Base-by-base conservation (phyloP, 2,888 invertebrate species). In the Leptodirus hochenwartii region DNA sequence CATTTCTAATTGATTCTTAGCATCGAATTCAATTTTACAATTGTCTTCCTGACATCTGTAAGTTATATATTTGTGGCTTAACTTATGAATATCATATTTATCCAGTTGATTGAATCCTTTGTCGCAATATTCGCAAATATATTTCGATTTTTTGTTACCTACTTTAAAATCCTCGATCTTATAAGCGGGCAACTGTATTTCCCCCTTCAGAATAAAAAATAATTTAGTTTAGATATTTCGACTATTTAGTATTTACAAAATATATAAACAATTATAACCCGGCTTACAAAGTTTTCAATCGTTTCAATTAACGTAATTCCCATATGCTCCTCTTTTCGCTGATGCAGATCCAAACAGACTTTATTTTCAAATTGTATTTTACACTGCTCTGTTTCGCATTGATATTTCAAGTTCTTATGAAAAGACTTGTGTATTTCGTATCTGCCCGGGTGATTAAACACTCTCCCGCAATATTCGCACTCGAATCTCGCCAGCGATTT, bases 401-500 rank as follows among this genome's bases (percentile, higher is more conserved):
- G 65, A 47, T 66, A 73, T 29, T 56, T 53, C 10, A 68, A 61
- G 10, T 62, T 63, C 33, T 69, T 69, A 47, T 77, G 77, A 27
- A 59, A 59, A 25, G 64, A 61, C 32, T 66, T 56, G 44, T 72
- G 71, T 4, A 64, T 30, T 36, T 51, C 52, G 29, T 59, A 62
- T 40, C 60, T 50, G 15, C 59, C 60, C 28, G 55, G 51, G 43
- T 65, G 62, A 15, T 56, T 44, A 40, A 66, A 66, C 32, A 57
- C 55, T 37, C 58, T 53, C 8, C 58, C 58, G 39, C 67, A 67
- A 29, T 61, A 48, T 15, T 61, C 59, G 42, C 66, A 66, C 4
- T 51, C 50, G 37, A 54, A 66, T 39, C 55, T 54, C 17, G 51
- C 49, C 37, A n/a, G 8, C 5, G 15, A 8, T 15, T 20, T 15